These are phyloP conservation scores for Danio aesculapii DNA, from an alignment of 2,797 vertebrate genomes.

Conservation along the genomic window DNA sequence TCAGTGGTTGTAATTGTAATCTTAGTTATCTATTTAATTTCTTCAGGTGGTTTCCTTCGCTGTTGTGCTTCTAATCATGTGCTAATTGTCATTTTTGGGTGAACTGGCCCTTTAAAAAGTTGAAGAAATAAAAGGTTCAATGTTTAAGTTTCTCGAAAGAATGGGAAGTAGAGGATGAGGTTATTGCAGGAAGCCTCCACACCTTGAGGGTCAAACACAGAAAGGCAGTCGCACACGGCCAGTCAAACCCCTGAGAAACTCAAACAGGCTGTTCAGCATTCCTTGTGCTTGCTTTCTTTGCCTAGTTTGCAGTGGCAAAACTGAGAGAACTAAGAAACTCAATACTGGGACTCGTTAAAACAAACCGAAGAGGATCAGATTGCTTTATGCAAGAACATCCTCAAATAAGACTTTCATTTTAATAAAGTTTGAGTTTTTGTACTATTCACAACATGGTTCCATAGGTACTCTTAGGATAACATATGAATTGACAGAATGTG, in stretches of 20 bases:
- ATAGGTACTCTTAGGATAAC: neutral
- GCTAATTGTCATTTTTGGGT: too few species aligned
- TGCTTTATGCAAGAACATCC: neutral
- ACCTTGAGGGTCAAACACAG: conserved; percentile 48
- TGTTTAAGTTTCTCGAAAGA: neutral
- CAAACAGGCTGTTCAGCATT: conserved; percentile 68
- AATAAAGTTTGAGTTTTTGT: too few species aligned
- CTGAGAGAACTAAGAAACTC: conserved; percentile 29
- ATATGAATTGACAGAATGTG: neutral
- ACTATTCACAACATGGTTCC: too few species aligned
- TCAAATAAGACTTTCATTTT: neutral
- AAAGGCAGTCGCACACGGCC: conserved; percentile 35
- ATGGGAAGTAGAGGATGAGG: neutral
- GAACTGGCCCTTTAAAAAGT: neutral
- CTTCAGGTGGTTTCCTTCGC: too few species aligned
- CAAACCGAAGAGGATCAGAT: neutral
- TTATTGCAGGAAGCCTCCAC: conserved; percentile 44
- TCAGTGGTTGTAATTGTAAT: too few species aligned
- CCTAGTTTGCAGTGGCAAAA: conserved; percentile 37
- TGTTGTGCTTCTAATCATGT: too few species aligned
- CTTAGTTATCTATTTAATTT: too few species aligned
- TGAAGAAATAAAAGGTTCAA: neutral
- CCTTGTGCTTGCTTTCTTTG: conserved; percentile 55
- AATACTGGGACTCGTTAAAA: neutral
- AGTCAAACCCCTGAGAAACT: conserved; percentile 60